A percentile compares a stretch with the other conserved stretches of the same genome.
phyloP scores from a whole-genome alignment of 2,797 vertebrate species.

The Macropodus opercularis region DNA sequence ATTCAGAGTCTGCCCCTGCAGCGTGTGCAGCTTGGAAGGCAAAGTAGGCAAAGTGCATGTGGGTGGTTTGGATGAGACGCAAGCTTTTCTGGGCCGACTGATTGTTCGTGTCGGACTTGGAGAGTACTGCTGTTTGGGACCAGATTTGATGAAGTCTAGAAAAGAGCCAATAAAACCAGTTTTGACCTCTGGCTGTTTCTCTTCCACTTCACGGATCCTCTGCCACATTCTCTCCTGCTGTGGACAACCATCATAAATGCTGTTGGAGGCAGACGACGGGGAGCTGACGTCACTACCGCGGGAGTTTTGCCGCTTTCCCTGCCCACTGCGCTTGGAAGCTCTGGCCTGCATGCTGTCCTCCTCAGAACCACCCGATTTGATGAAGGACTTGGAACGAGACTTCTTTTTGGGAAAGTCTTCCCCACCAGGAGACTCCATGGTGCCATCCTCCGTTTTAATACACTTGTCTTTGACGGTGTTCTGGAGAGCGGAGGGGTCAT shows the following conservation, averaged over 20 bases:
- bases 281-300: constrained; percentile 85
- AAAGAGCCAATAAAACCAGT: constrained; percentile 98
- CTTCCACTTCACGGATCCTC: constrained; percentile 98
- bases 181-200: constrained; percentile 98
- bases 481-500: constrained; percentile 61
- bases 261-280: constrained; percentile 84
- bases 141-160: constrained; percentile 97
- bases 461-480: constrained; percentile 72
- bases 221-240: constrained; percentile 98
- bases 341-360: constrained; percentile 84
- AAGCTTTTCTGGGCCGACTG: constrained; percentile 88
- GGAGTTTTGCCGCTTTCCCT: constrained; percentile 89
- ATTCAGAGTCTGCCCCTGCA: constrained; percentile 67
- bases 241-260: constrained; percentile 88
- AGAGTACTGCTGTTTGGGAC: constrained; percentile 94
- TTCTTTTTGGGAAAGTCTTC: constrained; percentile 89
- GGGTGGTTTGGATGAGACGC: constrained; percentile 80
- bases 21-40: constrained; percentile 79
- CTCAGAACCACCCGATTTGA: constrained; percentile 80
- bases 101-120: constrained; percentile 89
- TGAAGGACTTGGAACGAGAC: constrained; percentile 84
- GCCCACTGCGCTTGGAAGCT: constrained; percentile 83
- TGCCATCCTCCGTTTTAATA: constrained; percentile 84
- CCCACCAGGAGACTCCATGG: constrained; percentile 75
- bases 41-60: constrained; percentile 76